These are phyloP conservation scores for Eulemur rubriventer DNA, from an alignment of 2,797 vertebrate genomes.

Conservation along the genomic window DNA sequence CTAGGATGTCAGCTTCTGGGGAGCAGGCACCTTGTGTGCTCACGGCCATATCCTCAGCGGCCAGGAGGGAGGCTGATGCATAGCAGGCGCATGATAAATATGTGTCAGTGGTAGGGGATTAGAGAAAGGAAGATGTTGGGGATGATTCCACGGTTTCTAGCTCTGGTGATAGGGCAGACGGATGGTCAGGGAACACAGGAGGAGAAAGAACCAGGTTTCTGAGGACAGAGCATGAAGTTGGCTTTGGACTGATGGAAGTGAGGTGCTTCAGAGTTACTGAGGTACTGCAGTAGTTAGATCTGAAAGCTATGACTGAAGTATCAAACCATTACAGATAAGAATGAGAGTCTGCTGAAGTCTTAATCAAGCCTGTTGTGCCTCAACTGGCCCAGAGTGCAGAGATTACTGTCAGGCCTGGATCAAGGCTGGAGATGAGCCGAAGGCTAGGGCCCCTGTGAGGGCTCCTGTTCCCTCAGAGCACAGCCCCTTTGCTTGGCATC, in stretches of 20 bases:
- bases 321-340: background rate
- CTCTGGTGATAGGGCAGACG: background rate
- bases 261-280: background rate
- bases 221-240: background rate
- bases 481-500: background rate
- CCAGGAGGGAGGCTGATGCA: background rate
- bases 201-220: background rate
- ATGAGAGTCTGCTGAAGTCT: background rate
- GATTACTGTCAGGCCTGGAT: background rate
- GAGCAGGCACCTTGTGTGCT: background rate
- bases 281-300: background rate
- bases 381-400: background rate
- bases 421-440: background rate
- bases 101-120: background rate
- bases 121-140: background rate
- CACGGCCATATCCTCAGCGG: background rate
- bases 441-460: rapidly evolving
- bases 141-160: background rate
- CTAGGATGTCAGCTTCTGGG: background rate
- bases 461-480: background rate
- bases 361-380: no score
- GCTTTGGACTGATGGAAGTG: background rate
- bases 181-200: background rate
- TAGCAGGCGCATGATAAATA: background rate
- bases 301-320: background rate